These are phyloP conservation scores for Xiphophorus hellerii DNA, from an alignment of 2,113 vertebrate genomes.

Conservation along the genomic window DNA sequence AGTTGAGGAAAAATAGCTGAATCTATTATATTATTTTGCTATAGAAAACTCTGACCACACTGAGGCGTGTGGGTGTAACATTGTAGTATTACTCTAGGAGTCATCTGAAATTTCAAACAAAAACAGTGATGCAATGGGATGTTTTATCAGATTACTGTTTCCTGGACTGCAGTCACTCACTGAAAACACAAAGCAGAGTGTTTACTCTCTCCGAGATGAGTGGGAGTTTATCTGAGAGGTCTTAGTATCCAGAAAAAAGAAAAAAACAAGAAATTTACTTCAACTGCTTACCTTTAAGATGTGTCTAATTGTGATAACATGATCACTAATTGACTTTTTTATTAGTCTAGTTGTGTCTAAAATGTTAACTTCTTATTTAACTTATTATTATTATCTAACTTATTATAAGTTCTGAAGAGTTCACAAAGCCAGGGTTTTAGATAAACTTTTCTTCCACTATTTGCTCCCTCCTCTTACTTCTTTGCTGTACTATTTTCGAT, in stretches of 20 bases:
- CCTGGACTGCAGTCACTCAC: constrained; percentile 14
- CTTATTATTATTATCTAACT: no score
- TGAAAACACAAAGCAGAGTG: constrained; percentile 17
- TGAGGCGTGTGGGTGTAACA: not conserved
- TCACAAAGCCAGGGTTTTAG: no score
- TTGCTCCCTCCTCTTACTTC: no score
- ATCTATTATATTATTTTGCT: not conserved
- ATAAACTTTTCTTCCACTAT: no score
- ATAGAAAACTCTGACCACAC: not conserved
- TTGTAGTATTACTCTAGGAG: constrained; percentile 2
- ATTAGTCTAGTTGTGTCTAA: constrained; percentile 22
- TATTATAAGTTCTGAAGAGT: constrained; percentile 1
- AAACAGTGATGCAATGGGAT: not conserved
- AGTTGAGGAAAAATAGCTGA: not conserved
- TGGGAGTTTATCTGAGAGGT: constrained; percentile 45
- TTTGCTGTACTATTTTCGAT: no score
- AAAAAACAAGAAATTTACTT: constrained; percentile 51
- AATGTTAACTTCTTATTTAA: not conserved
- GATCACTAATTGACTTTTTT: constrained; percentile 28
- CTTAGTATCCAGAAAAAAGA: constrained; percentile 9
- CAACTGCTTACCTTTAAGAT: constrained; percentile 57
- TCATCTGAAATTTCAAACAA: constrained; percentile 16
- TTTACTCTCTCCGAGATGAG: constrained; percentile 41
- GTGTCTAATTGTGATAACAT: constrained; percentile 56
- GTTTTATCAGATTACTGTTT: constrained; percentile 4